Evolutionary conservation across 2,113 vertebrate genomes (phyloP).

Genomic region (Ailurus styani): DNA sequence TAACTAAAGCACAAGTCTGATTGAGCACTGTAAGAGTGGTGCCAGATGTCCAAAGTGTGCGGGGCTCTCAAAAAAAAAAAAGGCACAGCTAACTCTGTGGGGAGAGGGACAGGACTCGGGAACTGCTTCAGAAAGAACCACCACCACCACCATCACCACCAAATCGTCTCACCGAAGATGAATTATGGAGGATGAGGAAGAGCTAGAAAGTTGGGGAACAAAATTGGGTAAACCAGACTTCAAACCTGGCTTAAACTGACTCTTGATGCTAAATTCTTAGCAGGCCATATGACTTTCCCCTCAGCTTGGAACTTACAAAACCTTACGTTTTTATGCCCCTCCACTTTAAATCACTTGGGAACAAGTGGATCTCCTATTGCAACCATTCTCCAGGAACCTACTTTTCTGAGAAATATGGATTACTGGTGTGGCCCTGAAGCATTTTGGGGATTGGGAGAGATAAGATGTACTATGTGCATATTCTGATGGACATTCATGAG

Average conservation of each 20-base stretch:
- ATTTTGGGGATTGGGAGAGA: background rate
- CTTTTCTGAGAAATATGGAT: background rate
- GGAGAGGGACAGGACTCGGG: background rate
- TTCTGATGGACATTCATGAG: background rate
- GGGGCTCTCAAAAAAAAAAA: background rate
- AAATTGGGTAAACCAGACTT: background rate
- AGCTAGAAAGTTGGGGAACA: background rate
- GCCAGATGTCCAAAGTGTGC: background rate
- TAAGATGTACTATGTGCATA: accelerated
- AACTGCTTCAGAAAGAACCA: background rate
- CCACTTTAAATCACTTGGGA: background rate
- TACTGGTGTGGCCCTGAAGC: background rate
- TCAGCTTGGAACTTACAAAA: background rate
- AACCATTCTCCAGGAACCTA: background rate
- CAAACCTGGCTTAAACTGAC: background rate
- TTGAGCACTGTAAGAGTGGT: background rate
- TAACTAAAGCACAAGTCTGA: background rate
- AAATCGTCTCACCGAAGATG: background rate
- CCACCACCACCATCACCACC: background rate
- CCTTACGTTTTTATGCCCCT: background rate
- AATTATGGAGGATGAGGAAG: background rate
- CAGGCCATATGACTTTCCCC: background rate
- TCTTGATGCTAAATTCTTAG: background rate
- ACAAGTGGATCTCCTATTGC: background rate
- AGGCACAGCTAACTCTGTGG: background rate